phyloP scores from a whole-genome alignment of 2,888 invertebrate genomes.

The Caenorhabditis zanzibari region DNA sequence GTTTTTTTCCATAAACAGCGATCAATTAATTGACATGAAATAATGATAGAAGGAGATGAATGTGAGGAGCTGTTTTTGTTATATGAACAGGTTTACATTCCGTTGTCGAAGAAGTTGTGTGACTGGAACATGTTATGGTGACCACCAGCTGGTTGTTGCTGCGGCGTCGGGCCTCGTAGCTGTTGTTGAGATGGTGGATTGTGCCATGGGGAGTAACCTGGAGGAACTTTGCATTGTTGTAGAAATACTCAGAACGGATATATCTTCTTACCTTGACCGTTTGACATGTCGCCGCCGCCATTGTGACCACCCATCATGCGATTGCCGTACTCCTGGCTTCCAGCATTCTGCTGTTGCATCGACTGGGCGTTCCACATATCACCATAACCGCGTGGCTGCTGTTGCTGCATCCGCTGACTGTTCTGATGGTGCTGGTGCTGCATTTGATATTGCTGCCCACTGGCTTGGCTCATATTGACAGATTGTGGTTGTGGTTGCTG shows the following conservation, averaged over 20 bases:
- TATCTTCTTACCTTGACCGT: conserved; percentile 31
- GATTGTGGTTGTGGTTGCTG: conserved; percentile 9
- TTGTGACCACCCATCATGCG: conserved; percentile 50
- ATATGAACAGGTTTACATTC: conserved; percentile 40
- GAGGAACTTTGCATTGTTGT: not conserved
- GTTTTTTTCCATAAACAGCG: not conserved
- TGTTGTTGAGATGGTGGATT: conserved; percentile 43
- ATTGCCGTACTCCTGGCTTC: conserved; percentile 34
- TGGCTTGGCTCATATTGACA: conserved; percentile 3
- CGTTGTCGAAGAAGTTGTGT: conserved; percentile 49
- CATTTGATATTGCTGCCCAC: conserved; percentile 48
- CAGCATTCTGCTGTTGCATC: conserved; percentile 42
- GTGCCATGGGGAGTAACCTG: conserved; percentile 55
- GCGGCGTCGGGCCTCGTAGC: conserved; percentile 30
- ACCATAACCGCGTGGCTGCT: conserved; percentile 33
- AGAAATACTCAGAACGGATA: not conserved
- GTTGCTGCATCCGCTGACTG: conserved; percentile 53
- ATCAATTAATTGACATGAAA: conserved; percentile 15
- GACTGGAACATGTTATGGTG: conserved; percentile 54
- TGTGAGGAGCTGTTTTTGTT: not conserved
- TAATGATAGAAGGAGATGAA: not conserved
- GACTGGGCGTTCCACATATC: conserved; percentile 42
- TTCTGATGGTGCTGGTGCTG: conserved; percentile 59
- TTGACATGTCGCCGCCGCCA: conserved; percentile 46
- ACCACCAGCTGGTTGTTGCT: conserved; percentile 29